A percentile compares a stretch with the other conserved stretches of the same genome.
These are phyloP conservation scores for Drosophila nannoptera DNA, from an alignment of 1,140 invertebrate genomes.

Conservation along the genomic window DNA sequence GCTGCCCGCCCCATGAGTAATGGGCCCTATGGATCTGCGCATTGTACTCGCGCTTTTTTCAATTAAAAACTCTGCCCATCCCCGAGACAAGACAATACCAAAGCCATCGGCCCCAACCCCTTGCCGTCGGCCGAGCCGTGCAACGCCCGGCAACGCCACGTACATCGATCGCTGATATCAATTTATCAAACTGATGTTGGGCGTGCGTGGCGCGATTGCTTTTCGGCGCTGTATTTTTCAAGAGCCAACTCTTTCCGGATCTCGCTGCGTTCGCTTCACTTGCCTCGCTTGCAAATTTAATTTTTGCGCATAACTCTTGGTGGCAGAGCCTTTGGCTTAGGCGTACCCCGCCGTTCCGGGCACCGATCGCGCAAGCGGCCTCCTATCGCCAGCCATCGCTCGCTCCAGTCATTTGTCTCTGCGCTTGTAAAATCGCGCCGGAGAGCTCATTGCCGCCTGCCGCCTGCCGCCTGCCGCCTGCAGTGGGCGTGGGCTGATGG, in stretches of 20 bases:
- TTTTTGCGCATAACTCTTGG: constrained; percentile 71
- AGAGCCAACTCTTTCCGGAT: constrained; percentile 5
- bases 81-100: constrained; percentile 59
- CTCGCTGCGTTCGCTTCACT: constrained; percentile 10
- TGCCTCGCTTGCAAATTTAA: constrained; percentile 70
- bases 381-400: constrained; percentile 59
- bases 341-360: constrained; percentile 42
- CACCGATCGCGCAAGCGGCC: constrained; percentile 19
- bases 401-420: constrained; percentile 68
- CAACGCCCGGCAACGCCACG: constrained; percentile 20
- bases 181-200: constrained; percentile 78
- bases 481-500: constrained; percentile 59
- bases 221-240: constrained; percentile 53
- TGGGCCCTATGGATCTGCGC: constrained; percentile 6
- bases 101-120: constrained; percentile 19
- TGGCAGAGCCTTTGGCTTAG: constrained; percentile 66
- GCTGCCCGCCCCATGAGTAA: constrained; percentile 26
- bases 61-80: constrained; percentile 62
- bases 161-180: constrained; percentile 74
- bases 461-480: no score
- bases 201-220: constrained; percentile 75
- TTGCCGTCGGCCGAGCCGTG: constrained; percentile 7
- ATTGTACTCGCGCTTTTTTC: constrained; percentile 56
- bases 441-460: constrained; percentile 16
- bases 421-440: constrained; percentile 59